These are phyloP conservation scores for Samia ricini DNA, from an alignment of 1,140 invertebrate species.

Conservation along the genomic window DNA sequence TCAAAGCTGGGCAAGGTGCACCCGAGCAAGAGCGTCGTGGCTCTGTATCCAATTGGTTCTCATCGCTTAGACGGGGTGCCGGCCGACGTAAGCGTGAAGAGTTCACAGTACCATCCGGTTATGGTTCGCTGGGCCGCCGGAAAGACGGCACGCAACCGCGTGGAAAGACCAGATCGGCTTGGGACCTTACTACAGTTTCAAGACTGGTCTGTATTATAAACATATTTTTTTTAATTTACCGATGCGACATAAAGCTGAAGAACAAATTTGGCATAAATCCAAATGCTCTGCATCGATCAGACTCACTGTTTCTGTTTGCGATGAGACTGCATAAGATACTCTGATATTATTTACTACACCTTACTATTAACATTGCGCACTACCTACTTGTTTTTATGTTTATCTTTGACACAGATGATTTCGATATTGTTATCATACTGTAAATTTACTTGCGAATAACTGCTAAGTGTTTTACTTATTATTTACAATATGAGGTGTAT, in stretches of 20 bases:
- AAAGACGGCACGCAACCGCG: slow-evolving; percentile 61
- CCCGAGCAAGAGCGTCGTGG: slow-evolving; percentile 76
- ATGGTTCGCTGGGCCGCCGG: slow-evolving; percentile 71
- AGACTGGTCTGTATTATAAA: slow-evolving; percentile 70
- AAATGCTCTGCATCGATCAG: slow-evolving; percentile 66
- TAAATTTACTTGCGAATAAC: neutral
- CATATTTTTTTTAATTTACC: slow-evolving; percentile 17
- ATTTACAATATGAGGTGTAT: neutral
- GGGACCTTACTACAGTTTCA: slow-evolving; percentile 79
- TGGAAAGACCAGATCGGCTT: slow-evolving; percentile 80
- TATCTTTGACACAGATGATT: slow-evolving; percentile 11
- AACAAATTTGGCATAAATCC: slow-evolving; percentile 57
- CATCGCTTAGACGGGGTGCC: slow-evolving; percentile 81
- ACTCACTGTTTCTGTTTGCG: slow-evolving; percentile 49
- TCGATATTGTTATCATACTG: slow-evolving; percentile 6
- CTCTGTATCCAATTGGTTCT: slow-evolving; percentile 86
- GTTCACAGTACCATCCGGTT: slow-evolving; percentile 52
- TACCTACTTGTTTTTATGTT: slow-evolving; percentile 11
- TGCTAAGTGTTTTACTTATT: neutral
- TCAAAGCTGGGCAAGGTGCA: slow-evolving; percentile 66
- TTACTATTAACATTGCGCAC: neutral
- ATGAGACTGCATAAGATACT: slow-evolving; percentile 46
- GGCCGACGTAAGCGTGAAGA: slow-evolving; percentile 69
- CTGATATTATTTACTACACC: slow-evolving; percentile 1
- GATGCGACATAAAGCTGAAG: slow-evolving; percentile 46